Percentiles rank a stretch among this genome's conserved stretches.
These are phyloP conservation scores for Leucophora obtusa DNA, from an alignment of 2,888 invertebrate genomes.

Conservation along the genomic window DNA sequence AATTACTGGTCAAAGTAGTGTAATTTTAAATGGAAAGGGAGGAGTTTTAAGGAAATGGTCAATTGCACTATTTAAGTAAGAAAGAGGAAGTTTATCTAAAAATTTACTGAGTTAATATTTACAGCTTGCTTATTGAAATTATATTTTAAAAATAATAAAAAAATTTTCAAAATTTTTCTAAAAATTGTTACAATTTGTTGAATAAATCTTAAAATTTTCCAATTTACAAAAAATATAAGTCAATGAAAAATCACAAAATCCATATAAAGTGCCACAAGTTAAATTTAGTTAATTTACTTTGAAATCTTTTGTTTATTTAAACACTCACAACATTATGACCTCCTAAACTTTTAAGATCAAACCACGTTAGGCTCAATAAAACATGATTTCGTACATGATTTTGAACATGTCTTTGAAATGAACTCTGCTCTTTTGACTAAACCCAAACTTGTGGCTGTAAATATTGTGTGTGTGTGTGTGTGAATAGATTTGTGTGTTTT, in stretches of 20 bases:
- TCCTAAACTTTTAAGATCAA: constrained; percentile 31
- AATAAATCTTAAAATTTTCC: no score
- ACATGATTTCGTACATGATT: constrained; percentile 11
- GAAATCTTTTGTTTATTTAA: background rate
- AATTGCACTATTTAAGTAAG: background rate
- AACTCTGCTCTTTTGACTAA: constrained; percentile 14
- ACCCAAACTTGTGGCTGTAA: background rate
- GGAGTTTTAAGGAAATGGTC: background rate
- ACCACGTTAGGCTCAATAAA: constrained; percentile 21
- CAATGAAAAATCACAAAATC: no score
- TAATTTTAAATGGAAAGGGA: background rate
- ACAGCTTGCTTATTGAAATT: no score
- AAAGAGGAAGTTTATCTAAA: background rate
- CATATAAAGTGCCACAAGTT: background rate
- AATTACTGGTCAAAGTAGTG: background rate
- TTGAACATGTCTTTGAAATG: constrained; percentile 21
- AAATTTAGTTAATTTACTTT: background rate
- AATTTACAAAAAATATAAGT: no score
- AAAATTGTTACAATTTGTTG: no score
- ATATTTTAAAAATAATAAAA: no score
- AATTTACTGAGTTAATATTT: no score
- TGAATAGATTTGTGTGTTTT: background rate
- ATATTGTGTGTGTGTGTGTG: background rate
- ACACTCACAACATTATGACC: constrained; percentile 21
- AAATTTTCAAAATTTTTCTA: no score